These are phyloP conservation scores for Malaclemys terrapin DNA, from an alignment of 2,113 vertebrate genomes.

Conservation along the genomic window DNA sequence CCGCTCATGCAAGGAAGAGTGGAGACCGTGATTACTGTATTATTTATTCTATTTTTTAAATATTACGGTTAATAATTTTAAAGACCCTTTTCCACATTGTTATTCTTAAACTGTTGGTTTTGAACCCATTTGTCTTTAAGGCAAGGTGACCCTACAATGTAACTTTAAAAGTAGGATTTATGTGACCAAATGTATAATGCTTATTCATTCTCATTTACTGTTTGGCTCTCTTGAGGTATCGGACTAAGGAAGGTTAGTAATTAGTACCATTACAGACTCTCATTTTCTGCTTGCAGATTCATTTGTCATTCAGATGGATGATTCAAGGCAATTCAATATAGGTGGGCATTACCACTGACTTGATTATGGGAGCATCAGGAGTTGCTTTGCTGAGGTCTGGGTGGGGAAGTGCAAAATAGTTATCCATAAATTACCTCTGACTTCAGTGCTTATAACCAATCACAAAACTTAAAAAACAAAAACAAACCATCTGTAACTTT, in stretches of 20 bases:
- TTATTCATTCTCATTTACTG: background rate
- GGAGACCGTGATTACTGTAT: fast-evolving
- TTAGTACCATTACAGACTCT: background rate
- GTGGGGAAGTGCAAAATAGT: background rate
- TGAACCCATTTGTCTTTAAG: background rate
- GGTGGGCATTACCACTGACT: background rate
- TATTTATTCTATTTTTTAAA: background rate
- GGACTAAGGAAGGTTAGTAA: background rate
- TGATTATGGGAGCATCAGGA: background rate
- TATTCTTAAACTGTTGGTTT: background rate
- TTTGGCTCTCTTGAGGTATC: background rate
- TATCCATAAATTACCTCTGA: background rate
- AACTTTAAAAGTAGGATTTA: conserved; percentile 10
- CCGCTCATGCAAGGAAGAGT: background rate
- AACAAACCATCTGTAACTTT: background rate
- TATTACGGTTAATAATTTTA: background rate
- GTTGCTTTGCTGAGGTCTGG: background rate
- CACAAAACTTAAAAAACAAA: background rate
- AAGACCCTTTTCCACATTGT: background rate
- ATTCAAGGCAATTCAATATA: background rate
- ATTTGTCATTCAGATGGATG: background rate
- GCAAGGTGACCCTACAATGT: background rate
- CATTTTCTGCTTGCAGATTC: conserved; percentile 4
- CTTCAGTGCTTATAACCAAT: background rate
- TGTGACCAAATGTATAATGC: background rate